phyloP scores from a whole-genome alignment of 2,113 vertebrate species.

The Neogobius melanostomus region DNA sequence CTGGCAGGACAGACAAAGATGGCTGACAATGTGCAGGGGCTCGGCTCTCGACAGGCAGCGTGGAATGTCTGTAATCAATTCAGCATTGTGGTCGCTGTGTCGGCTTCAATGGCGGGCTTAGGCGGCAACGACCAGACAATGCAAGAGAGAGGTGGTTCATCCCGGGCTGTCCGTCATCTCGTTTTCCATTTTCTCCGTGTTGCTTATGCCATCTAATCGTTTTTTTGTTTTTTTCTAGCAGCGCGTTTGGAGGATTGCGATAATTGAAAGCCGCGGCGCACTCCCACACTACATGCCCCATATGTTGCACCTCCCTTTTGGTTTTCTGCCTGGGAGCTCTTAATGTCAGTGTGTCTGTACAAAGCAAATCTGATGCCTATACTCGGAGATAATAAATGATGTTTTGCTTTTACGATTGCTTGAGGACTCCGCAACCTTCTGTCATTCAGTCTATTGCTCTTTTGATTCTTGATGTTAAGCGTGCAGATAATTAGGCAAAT shows the following conservation, averaged over 20 bases:
- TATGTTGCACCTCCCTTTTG: slow-evolving; percentile 57
- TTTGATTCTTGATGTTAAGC: slow-evolving; percentile 32
- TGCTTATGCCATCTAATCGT: slow-evolving; percentile 53
- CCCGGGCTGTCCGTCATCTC: slow-evolving; percentile 61
- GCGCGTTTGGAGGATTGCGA: slow-evolving; percentile 64
- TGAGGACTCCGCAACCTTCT: slow-evolving; percentile 15
- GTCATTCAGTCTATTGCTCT: not conserved
- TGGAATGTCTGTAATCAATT: slow-evolving; percentile 78
- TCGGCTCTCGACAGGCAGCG: slow-evolving; percentile 57
- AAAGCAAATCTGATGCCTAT: slow-evolving; percentile 66
- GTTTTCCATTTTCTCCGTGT: slow-evolving; percentile 46
- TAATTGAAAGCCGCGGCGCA: slow-evolving; percentile 70
- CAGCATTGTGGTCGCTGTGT: slow-evolving; percentile 67
- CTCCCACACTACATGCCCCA: slow-evolving; percentile 67
- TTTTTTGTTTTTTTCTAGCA: slow-evolving; percentile 34
- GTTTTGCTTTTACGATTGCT: slow-evolving; percentile 33
- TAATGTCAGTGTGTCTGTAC: slow-evolving; percentile 72
- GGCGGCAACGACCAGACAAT: slow-evolving; percentile 47
- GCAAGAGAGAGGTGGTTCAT: slow-evolving; percentile 34
- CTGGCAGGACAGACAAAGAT: slow-evolving; percentile 71
- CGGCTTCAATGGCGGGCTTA: slow-evolving; percentile 55
- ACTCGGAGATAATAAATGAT: slow-evolving; percentile 41
- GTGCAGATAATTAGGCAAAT: too few relatives aligned
- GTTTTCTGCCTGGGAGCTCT: slow-evolving; percentile 68
- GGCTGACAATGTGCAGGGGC: slow-evolving; percentile 52